These are phyloP conservation scores for Rallus crepitans DNA, from an alignment of 2,797 vertebrate genomes.

Conservation along the genomic window DNA sequence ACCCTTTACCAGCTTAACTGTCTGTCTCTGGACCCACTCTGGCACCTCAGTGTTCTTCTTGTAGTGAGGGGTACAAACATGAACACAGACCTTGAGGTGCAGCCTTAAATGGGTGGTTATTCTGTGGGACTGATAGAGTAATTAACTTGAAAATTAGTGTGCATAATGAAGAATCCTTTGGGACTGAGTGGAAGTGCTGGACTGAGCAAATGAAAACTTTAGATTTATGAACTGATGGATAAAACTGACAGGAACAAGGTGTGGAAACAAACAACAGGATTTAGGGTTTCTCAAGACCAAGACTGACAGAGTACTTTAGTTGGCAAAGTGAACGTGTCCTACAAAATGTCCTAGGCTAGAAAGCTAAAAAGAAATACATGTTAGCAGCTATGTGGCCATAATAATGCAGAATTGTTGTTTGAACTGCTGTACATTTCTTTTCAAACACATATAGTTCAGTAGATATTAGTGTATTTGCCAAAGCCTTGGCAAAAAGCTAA, in stretches of 20 bases:
- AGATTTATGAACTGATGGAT: background rate
- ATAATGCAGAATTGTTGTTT: slow-evolving; percentile 16
- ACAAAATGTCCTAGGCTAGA: slow-evolving; percentile 6
- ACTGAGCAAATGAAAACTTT: background rate
- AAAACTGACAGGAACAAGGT: background rate
- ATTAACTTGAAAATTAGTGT: background rate
- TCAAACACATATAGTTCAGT: background rate
- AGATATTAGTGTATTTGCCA: background rate
- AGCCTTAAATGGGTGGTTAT: background rate
- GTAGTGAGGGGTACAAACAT: no score
- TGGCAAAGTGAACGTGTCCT: background rate
- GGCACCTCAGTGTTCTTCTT: no score
- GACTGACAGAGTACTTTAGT: background rate
- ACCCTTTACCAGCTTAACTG: no score
- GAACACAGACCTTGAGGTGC: no score
- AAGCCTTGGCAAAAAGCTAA: slow-evolving; percentile 4
- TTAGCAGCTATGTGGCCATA: background rate
- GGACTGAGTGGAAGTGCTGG: background rate
- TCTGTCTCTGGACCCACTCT: no score
- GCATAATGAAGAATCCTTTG: background rate
- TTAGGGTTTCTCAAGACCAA: background rate
- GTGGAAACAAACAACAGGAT: background rate
- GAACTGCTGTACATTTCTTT: slow-evolving; percentile 10
- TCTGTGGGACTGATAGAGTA: background rate
- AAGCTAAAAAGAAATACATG: background rate